These are phyloP conservation scores for Akabosia matsudoensis DNA, from an alignment of 1,140 invertebrate species.

Conservation along the genomic window DNA sequence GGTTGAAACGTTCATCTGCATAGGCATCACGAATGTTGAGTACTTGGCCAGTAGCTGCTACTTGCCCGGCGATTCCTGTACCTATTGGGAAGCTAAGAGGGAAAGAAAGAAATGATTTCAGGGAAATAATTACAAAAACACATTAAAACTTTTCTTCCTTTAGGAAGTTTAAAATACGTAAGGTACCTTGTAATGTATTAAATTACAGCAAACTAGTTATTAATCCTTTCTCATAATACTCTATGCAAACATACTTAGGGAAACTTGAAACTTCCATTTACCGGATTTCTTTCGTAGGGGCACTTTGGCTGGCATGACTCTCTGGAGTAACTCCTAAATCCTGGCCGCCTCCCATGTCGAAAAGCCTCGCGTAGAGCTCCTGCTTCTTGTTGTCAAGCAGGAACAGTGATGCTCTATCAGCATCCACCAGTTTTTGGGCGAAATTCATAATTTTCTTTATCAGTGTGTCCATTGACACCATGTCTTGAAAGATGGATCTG, in stretches of 20 bases:
- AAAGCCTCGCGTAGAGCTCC: conserved; percentile 65
- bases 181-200: no score
- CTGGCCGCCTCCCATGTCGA: conserved; percentile 42
- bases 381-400: conserved; percentile 66
- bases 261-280: conserved; percentile 24
- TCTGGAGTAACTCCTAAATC: not conserved
- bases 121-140: not conserved
- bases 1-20: conserved; percentile 73
- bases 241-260: not conserved
- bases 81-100: conserved; percentile 60
- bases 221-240: not conserved
- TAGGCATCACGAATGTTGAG: conserved; percentile 78
- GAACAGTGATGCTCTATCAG: conserved; percentile 75
- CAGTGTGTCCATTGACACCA: conserved; percentile 62
- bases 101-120: not conserved
- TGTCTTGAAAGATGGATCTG: conserved; percentile 56
- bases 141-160: no score
- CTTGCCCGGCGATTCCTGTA: conserved; percentile 60
- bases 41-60: conserved; percentile 70
- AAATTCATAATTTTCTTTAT: conserved; percentile 80
- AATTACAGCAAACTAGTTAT: not conserved
- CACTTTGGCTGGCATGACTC: conserved; percentile 26
- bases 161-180: no score
- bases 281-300: conserved; percentile 48
- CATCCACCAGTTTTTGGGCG: conserved; percentile 73